phyloP scores from a whole-genome alignment of 2,888 invertebrate genomes.

The Diarsia brunnea region DNA sequence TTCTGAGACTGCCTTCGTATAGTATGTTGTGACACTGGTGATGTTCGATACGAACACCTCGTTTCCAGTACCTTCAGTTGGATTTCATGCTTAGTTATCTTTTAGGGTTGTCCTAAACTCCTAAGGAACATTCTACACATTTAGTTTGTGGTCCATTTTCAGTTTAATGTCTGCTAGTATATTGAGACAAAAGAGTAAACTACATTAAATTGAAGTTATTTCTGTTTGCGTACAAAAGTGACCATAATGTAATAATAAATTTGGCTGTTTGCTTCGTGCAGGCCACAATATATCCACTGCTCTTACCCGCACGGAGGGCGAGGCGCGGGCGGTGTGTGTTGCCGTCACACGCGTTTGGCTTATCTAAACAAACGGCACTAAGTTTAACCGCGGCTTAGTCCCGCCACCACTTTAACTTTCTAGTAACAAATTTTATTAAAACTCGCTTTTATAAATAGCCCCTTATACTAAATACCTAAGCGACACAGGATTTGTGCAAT shows the following conservation, averaged over 20 bases:
- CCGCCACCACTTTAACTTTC: slow-evolving; percentile 75
- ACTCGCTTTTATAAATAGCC: slow-evolving; percentile 64
- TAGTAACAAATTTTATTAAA: slow-evolving; percentile 78
- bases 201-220: not conserved
- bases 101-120: not conserved
- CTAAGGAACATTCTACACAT: not conserved
- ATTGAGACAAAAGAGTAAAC: not conserved
- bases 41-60: slow-evolving; percentile 37
- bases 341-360: slow-evolving; percentile 74
- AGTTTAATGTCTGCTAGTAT: not conserved
- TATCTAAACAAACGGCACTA: slow-evolving; percentile 80
- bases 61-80: not conserved
- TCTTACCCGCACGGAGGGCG: not conserved
- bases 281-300: slow-evolving; percentile 31
- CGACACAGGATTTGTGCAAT: slow-evolving; percentile 17
- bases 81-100: not conserved
- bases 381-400: slow-evolving; percentile 80
- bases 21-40: slow-evolving; percentile 75
- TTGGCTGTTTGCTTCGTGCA: slow-evolving; percentile 14
- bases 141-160: not conserved
- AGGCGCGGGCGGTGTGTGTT: slow-evolving; percentile 40
- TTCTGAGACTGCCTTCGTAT: too few species aligned
- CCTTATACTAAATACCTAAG: slow-evolving; percentile 17
- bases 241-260: not conserved
- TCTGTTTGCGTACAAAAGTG: not conserved